Evolutionary conservation across 2,888 invertebrate genomes (phyloP), one percentile per base, ranked within the genome.

Genomic region (Lymantria dispar): DNA sequence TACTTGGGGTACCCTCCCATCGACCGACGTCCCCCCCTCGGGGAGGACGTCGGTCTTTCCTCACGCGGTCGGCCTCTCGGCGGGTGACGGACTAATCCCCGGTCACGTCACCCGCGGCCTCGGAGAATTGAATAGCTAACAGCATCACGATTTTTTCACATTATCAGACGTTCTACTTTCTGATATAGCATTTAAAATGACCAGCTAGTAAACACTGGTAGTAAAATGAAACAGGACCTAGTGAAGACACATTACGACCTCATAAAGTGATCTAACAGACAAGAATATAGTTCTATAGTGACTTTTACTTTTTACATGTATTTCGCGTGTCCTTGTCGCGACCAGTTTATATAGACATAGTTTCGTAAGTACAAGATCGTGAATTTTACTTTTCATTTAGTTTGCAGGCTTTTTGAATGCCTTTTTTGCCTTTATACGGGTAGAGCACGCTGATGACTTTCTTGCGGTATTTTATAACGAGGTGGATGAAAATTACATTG

Each of bases 201-300:
- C 68, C 59, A 68, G 56, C 56, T 57, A 64, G 68, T 59, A 11
- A 38, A n/a, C 15, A 14, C 22, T 42, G 44, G 51, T 47, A 72
- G 68, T 78, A 80, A 80, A 78, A 70, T 65, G 52, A 54, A 60
- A 69, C 70, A 68, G 59, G 70, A 60, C 69, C 70, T 70, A 64
- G 72, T 68, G 70, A 58, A 62, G 64, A 55, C 61, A 64, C 62
- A 70, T 79, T 81, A 85, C 78, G 80, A 76, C 74, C 52, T 77
- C 82, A 78, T 87, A 85, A 85, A 87, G 72, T 76, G 68, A 69
- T 67, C 72, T 74, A 81, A 83, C 76, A 76, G 84, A 80, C 83
- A 72, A 67, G 60, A 63, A 68, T 79, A 75, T 76, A 72, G 67
- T 72, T 69, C 62, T 68, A 70, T 63, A 69, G 70, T 80, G 85